These are phyloP conservation scores for Mimas tiliae DNA, from an alignment of 2,888 invertebrate species.

Conservation along the genomic window DNA sequence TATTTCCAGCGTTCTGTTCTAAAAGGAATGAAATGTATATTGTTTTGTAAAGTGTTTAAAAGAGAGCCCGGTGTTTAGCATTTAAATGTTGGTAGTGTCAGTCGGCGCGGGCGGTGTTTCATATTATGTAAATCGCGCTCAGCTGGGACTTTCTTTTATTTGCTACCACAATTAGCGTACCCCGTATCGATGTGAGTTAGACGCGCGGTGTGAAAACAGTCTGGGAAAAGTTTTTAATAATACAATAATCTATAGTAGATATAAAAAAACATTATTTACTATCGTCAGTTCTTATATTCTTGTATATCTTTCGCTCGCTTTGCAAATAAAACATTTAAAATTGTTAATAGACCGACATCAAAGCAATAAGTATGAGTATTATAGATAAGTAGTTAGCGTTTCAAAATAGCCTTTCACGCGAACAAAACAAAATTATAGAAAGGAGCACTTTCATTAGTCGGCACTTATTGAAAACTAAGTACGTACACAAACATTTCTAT, in stretches of 20 bases:
- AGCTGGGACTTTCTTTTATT: slow-evolving; percentile 59
- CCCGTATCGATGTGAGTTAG: slow-evolving; percentile 37
- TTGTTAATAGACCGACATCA: too few relatives aligned
- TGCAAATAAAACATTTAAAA: not conserved
- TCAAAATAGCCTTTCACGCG: not conserved
- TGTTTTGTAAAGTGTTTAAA: slow-evolving; percentile 1
- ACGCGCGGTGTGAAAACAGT: slow-evolving; percentile 35
- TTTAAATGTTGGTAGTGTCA: slow-evolving; percentile 24
- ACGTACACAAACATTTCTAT: not conserved
- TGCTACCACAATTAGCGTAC: slow-evolving; percentile 49
- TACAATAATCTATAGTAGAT: not conserved
- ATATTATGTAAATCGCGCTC: slow-evolving; percentile 57
- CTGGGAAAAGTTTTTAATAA: slow-evolving; percentile 19
- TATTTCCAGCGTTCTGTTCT: slow-evolving; percentile 4
- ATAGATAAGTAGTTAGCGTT: not conserved
- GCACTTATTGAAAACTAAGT: slow-evolving; percentile 1
- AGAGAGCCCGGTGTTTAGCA: slow-evolving; percentile 30
- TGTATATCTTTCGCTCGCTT: not conserved
- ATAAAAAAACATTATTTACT: not conserved
- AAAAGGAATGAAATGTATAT: slow-evolving; percentile 22
- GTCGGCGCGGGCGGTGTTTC: slow-evolving; percentile 20
- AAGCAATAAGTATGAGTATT: too few relatives aligned
- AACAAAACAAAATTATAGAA: slow-evolving; percentile 3
- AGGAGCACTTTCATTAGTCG: slow-evolving; percentile 1
- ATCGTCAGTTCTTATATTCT: not conserved